Evolutionary conservation across 2,113 vertebrate species (phyloP).

Genomic region (Fulmarus glacialis): DNA sequence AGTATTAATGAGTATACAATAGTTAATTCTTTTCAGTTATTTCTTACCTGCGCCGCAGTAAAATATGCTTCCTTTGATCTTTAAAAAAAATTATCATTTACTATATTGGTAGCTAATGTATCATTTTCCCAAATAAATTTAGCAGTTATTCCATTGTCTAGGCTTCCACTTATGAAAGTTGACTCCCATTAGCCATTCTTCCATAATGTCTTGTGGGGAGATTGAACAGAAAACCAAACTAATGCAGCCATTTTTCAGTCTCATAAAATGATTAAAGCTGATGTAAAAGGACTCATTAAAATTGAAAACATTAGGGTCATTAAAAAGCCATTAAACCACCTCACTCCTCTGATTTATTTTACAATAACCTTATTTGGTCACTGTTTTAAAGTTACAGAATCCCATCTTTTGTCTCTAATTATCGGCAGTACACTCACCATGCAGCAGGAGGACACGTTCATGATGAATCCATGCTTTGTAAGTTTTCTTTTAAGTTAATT

Average conservation of each 20-base stretch:
- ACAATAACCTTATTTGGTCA: conserved; percentile 67
- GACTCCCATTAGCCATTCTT: conserved; percentile 61
- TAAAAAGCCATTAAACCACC: conserved; percentile 96
- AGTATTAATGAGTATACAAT: background rate
- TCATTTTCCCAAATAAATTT: conserved; percentile 32
- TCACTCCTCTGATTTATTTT: conserved; percentile 87
- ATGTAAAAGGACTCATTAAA: conserved; percentile 95
- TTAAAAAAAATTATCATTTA: background rate
- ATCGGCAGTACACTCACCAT: background rate
- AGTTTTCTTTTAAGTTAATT: background rate
- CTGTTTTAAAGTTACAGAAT: conserved; percentile 62
- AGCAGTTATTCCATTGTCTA: background rate
- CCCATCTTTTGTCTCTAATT: conserved; percentile 40
- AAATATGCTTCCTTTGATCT: background rate
- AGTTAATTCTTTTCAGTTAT: background rate
- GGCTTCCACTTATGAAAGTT: conserved; percentile 34
- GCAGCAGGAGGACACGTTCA: background rate
- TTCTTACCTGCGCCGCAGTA: background rate
- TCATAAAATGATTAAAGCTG: conserved; percentile 91
- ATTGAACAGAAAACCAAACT: conserved; percentile 90
- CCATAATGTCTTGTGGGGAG: conserved; percentile 77
- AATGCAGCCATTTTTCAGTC: conserved; percentile 90
- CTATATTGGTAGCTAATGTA: background rate
- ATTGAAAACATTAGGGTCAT: conserved; percentile 93
- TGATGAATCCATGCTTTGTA: background rate